These are phyloP conservation scores for Cichladusa arquata DNA, from an alignment of 2,113 vertebrate genomes.

Conservation along the genomic window DNA sequence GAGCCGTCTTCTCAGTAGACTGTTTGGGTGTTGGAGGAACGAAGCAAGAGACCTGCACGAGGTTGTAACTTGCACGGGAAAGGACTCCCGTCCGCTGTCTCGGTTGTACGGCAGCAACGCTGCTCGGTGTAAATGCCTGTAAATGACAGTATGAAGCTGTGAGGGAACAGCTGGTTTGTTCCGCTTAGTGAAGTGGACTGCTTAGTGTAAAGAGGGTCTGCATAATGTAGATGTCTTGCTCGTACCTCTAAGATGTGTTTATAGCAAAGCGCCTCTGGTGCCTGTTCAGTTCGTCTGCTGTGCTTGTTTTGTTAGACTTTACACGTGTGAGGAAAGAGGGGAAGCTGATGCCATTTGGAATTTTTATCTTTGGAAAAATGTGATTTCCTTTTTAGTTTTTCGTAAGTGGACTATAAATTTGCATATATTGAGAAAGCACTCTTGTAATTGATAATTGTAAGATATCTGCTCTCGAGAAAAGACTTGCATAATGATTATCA, in stretches of 20 bases:
- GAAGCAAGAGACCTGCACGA: not conserved
- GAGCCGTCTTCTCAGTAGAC: rapidly evolving
- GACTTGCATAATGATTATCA: not conserved
- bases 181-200: not conserved
- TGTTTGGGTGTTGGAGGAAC: not conserved
- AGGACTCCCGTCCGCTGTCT: not conserved
- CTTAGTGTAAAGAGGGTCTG: not conserved
- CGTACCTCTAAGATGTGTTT: not conserved
- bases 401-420: not conserved
- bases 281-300: not conserved
- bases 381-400: not conserved
- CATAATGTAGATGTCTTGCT: not conserved
- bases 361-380: not conserved
- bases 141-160: not conserved
- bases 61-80: not conserved
- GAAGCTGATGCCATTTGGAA: not conserved
- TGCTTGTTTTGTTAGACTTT: not conserved
- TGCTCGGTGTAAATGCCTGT: not conserved
- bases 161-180: not conserved
- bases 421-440: not conserved
- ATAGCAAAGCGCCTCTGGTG: not conserved
- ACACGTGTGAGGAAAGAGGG: rapidly evolving
- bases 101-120: not conserved
- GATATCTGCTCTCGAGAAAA: not conserved
- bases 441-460: not conserved